Conservation (phyloP, 2,113 vertebrate genomes). For the Caracal caracal region DNA sequence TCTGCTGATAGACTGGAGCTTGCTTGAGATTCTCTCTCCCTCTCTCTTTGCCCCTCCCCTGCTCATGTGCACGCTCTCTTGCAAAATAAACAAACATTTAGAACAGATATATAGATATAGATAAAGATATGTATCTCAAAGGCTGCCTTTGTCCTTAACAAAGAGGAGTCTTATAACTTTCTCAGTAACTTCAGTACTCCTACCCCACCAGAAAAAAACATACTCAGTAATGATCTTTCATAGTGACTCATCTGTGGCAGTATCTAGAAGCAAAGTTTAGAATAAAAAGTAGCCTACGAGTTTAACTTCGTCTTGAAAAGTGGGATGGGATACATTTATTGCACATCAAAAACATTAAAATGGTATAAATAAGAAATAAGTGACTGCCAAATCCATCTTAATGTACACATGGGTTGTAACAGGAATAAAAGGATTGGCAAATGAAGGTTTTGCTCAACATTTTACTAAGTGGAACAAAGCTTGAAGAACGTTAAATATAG, state of each 20-base stretch:
- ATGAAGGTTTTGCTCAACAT: neutral
- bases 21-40: too few species aligned
- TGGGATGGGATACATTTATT: neutral
- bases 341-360: neutral
- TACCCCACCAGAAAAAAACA: neutral
- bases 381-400: neutral
- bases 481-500: neutral
- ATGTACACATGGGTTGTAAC: neutral
- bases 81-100: too few species aligned
- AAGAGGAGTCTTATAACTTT: neutral
- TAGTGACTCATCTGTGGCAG: neutral
- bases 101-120: too few species aligned
- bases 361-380: neutral
- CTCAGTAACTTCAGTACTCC: too few species aligned
- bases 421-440: neutral
- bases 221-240: rapidly evolving
- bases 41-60: too few species aligned
- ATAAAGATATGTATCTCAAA: neutral
- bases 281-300: neutral
- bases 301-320: neutral
- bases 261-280: neutral
- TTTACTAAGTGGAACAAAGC: neutral
- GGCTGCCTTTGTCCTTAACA: neutral
- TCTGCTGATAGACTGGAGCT: too few species aligned
- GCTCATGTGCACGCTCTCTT: too few species aligned